Conservation (phyloP, 2,888 invertebrate genomes). For the Lobophora halterata region DNA sequence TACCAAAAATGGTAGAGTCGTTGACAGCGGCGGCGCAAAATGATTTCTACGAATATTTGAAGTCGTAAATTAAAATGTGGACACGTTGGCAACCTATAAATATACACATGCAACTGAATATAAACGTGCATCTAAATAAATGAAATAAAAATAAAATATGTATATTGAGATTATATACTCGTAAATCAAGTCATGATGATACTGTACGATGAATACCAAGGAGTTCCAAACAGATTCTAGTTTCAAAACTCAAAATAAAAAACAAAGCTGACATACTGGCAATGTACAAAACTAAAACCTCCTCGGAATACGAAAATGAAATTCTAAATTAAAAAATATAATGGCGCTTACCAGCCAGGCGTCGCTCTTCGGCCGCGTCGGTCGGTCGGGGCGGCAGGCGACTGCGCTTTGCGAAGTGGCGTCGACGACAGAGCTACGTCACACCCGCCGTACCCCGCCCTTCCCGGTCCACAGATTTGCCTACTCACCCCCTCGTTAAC, state of each 20-base stretch:
- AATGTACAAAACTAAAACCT: neutral
- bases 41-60: constrained; percentile 12
- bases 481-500: constrained; percentile 54
- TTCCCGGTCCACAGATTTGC: constrained; percentile 52
- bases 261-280: neutral
- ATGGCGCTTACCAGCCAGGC: constrained; percentile 24
- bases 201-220: too few species aligned
- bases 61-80: constrained; percentile 6
- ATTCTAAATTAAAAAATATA: constrained; percentile 19
- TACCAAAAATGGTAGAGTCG: constrained; percentile 22
- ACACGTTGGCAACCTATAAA: neutral
- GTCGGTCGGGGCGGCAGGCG: constrained; percentile 44
- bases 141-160: too few species aligned
- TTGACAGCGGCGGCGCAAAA: constrained; percentile 18
- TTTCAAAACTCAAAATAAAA: neutral
- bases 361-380: constrained; percentile 31
- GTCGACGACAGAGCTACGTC: constrained; percentile 52
- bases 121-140: too few species aligned
- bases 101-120: too few species aligned
- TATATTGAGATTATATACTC: too few species aligned
- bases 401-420: constrained; percentile 62
- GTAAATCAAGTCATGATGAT: too few species aligned
- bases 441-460: constrained; percentile 50
- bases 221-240: too few species aligned
- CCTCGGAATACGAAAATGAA: constrained; percentile 4